Conservation (phyloP, 2,113 vertebrate species). For the Ceuthmochares aereus region DNA sequence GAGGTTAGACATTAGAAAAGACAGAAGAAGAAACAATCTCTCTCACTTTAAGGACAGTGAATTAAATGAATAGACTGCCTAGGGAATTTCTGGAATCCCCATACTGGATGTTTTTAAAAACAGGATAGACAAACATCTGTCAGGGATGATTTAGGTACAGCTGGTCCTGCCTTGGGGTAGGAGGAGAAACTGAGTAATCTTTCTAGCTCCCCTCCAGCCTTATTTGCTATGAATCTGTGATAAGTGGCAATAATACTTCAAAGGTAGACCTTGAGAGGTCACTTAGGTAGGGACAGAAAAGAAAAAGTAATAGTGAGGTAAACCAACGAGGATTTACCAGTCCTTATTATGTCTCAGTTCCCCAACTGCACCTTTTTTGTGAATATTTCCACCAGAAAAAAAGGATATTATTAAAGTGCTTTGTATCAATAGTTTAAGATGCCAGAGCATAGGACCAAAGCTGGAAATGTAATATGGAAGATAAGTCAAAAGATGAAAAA, state of each 20-base stretch:
- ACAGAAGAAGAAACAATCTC: background rate
- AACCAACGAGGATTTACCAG: background rate
- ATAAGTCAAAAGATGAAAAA: background rate
- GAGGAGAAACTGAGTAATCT: slow-evolving; percentile 9
- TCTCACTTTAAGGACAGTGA: background rate
- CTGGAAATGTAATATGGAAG: background rate
- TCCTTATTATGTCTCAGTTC: background rate
- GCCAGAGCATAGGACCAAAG: background rate
- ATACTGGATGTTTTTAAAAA: slow-evolving; percentile 16
- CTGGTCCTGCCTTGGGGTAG: slow-evolving; percentile 25
- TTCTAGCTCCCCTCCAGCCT: background rate
- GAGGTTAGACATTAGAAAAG: background rate
- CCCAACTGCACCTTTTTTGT: background rate
- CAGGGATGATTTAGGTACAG: slow-evolving; percentile 36
- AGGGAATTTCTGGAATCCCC: slow-evolving; percentile 29
- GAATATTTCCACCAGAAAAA: background rate
- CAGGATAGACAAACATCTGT: slow-evolving; percentile 39
- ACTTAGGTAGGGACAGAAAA: background rate
- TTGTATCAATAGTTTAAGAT: background rate
- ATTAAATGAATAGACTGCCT: slow-evolving; percentile 26
- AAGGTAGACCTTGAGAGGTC: background rate
- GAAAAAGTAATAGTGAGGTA: background rate
- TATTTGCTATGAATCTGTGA: slow-evolving; percentile 27
- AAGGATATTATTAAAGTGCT: background rate
- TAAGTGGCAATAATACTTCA: background rate